These are phyloP conservation scores for Eugnorisma glareosa DNA, from an alignment of 2,888 invertebrate genomes.

Conservation along the genomic window DNA sequence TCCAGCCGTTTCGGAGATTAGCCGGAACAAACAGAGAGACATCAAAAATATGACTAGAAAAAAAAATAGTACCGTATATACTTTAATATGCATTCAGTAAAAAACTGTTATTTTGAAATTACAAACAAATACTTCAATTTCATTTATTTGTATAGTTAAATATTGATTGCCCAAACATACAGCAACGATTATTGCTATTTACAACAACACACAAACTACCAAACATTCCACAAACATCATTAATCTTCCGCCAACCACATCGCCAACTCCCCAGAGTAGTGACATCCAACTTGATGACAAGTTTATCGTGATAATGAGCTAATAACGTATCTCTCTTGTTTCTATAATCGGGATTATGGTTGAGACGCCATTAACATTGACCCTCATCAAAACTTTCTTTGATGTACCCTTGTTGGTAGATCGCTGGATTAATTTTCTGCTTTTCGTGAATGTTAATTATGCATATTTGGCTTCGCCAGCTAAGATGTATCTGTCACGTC, in stretches of 20 bases:
- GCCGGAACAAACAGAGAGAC: too few species aligned
- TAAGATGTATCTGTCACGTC: conserved; percentile 42
- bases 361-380: conserved; percentile 76
- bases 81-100: too few species aligned
- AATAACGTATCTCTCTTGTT: conserved; percentile 62
- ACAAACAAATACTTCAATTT: too few species aligned
- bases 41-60: too few species aligned
- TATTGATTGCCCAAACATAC: conserved; percentile 5
- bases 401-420: conserved; percentile 72
- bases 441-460: conserved; percentile 75
- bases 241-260: conserved; percentile 44
- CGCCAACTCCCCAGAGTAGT: conserved; percentile 33
- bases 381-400: conserved; percentile 82
- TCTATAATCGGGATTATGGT: conserved; percentile 68
- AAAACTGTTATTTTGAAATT: too few species aligned
- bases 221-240: conserved; percentile 43
- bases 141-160: too few species aligned
- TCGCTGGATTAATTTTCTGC: conserved; percentile 75
- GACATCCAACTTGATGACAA: conserved; percentile 53
- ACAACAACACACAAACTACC: conserved; percentile 4
- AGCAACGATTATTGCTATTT: conserved; percentile 16
- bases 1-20: too few species aligned
- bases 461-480: conserved; percentile 65
- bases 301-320: conserved; percentile 60
- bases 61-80: too few species aligned